Evolutionary conservation across 2,113 vertebrate species (phyloP), one percentile per base, ranked within the genome.

Genomic region (Athene cunicularia): DNA sequence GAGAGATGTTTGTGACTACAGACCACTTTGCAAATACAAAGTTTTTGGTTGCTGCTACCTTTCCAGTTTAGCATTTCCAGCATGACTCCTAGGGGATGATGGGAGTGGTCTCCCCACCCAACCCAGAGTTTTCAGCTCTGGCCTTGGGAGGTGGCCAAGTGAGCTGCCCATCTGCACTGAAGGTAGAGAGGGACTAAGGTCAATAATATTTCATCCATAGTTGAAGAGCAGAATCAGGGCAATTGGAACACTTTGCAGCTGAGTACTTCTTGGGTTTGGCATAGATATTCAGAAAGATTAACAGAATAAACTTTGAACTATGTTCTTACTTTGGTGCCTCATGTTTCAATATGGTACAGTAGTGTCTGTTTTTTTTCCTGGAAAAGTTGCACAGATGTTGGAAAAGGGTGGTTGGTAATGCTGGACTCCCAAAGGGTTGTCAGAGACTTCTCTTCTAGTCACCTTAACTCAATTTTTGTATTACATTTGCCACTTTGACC

Each of bases 401-500:
- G 47, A 60, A 92, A 93, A 86, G 33, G 5, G 27, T 52, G 13
- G 27, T n/a, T 81, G 80, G 19, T 60, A 84, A 56, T 6, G 2
- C 39, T 41, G 32, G 17, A 20, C 12, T 77, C 53, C 26, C 26
- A 62, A 81, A 88, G 21, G 10, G 6, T 76, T 80, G 45, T 88
- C 84, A 91, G 28, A 90, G 23, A 66, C 70, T 55, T 73, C 52
- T 68, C 30, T 80, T 95, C 60, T 37, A 85, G 74, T 77, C 59
- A 74, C 71, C n/a, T 76, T 95, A 96, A 93, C 80, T 66, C 73
- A 93, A 86, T 94, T 94, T 97, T 95, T 94, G 47, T 63, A 88
- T 94, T 96, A 93, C 37, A 55, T 28, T 92, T 94, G 74, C 39
- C n/a, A 66, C 49, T 97, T 89, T 85, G 86, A 91, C 89, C 89